Conservation (phyloP, 2,113 vertebrate species). For the Rhabdornis inornatus region DNA sequence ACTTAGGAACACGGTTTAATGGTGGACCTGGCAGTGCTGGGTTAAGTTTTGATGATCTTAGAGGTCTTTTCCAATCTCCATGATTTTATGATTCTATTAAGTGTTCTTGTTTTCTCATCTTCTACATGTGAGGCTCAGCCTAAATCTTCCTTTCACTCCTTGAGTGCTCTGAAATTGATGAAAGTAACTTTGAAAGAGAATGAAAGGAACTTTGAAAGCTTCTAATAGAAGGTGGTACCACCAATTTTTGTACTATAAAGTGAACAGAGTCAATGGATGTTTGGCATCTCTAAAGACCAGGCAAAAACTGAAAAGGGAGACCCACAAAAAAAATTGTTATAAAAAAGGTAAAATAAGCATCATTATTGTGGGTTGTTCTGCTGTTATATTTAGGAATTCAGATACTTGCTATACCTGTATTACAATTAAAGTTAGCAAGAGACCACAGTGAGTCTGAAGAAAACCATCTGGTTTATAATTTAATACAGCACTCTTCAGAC, state of each 20-base stretch:
- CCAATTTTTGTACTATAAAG: not conserved
- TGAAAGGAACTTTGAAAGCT: not conserved
- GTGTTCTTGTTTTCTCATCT: not conserved
- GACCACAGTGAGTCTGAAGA: not conserved
- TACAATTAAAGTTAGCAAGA: not conserved
- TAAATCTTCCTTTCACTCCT: not conserved
- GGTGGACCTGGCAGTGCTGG: not conserved
- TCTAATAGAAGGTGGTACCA: not conserved
- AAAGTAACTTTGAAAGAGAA: not conserved
- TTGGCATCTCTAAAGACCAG: not conserved
- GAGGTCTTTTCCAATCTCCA: not conserved
- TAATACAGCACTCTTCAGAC: not conserved
- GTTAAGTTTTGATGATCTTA: not conserved
- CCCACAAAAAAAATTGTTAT: not conserved
- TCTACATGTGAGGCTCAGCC: not conserved
- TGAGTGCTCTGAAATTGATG: not conserved
- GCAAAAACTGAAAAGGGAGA: not conserved
- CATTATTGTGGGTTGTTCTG: not conserved
- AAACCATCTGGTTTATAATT: not conserved
- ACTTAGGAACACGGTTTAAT: not conserved
- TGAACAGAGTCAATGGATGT: not conserved
- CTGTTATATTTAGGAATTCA: not conserved
- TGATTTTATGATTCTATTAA: not conserved
- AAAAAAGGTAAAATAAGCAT: not conserved
- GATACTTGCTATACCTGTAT: not conserved